These are phyloP conservation scores for Muscidifurax raptorellus DNA, from an alignment of 1,140 invertebrate genomes.

Conservation along the genomic window DNA sequence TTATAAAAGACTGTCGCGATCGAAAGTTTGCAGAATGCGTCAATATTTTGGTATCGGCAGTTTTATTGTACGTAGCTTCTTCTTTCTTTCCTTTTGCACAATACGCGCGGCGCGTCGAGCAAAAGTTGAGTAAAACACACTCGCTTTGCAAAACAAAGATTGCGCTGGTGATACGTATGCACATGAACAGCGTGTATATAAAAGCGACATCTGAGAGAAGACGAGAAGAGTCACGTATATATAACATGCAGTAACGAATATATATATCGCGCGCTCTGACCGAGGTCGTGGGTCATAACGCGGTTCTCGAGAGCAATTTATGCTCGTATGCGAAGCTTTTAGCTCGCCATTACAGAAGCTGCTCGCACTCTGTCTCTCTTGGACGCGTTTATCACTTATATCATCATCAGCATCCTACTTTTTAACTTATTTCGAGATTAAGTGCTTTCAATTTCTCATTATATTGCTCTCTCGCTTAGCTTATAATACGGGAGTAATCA, in stretches of 20 bases:
- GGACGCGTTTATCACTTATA: too few relatives aligned
- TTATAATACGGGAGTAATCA: background rate
- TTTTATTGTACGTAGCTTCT: too few relatives aligned
- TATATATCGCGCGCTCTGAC: background rate
- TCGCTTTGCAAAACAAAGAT: background rate
- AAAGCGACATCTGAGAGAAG: background rate
- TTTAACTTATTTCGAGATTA: background rate
- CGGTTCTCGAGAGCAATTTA: constrained; percentile 20
- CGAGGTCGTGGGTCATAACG: constrained; percentile 14
- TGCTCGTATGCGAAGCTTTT: constrained; percentile 2
- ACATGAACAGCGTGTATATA: too few relatives aligned
- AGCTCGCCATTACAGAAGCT: background rate
- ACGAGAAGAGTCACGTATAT: background rate
- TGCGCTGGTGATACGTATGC: background rate
- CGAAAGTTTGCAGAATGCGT: too few relatives aligned
- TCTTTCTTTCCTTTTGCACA: too few relatives aligned
- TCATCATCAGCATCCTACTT: too few relatives aligned
- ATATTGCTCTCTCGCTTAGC: too few relatives aligned
- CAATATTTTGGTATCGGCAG: background rate
- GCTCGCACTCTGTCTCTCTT: background rate
- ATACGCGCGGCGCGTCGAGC: too few relatives aligned
- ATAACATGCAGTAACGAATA: background rate
- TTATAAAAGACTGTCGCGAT: too few relatives aligned
- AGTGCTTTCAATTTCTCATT: too few relatives aligned
- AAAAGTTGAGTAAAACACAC: too few relatives aligned